A percentile compares a stretch with the other conserved stretches of the same genome.
phyloP scores from a whole-genome alignment of 2,113 vertebrate genomes.

The Gobius niger region DNA sequence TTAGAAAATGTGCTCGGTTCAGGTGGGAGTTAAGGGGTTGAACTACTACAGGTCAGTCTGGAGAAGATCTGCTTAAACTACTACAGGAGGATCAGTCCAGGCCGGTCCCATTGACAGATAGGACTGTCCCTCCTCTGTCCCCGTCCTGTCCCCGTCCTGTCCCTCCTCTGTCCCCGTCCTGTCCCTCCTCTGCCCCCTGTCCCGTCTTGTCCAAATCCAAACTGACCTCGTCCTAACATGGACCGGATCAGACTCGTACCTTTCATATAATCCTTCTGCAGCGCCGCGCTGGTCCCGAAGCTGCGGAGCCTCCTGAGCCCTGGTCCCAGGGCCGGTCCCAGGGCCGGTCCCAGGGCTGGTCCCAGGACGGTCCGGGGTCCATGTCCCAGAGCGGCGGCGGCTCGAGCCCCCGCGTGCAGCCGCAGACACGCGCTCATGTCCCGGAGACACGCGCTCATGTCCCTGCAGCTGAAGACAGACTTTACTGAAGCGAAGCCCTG shows the following conservation, averaged over 20 bases:
- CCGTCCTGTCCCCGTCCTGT: too few relatives aligned
- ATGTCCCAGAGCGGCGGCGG: background rate
- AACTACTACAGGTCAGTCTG: too few relatives aligned
- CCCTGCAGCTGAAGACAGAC: background rate
- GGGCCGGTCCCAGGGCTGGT: slow-evolving; percentile 6
- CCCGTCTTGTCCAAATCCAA: too few relatives aligned
- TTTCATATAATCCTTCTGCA: slow-evolving; percentile 60
- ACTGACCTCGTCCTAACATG: too few relatives aligned
- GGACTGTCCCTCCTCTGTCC: too few relatives aligned
- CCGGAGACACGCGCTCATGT: background rate
- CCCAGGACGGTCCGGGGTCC: slow-evolving; percentile 1
- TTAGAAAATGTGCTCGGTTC: too few relatives aligned
- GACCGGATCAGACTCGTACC: slow-evolving; percentile 37
- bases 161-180: too few relatives aligned
- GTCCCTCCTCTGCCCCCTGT: too few relatives aligned
- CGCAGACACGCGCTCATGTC: background rate
- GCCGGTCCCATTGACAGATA: too few relatives aligned
- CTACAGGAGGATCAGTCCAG: too few relatives aligned
- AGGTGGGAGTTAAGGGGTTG: too few relatives aligned
- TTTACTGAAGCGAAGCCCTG: background rate
- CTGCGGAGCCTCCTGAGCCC: background rate
- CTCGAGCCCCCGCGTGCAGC: background rate
- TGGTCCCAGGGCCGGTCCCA: background rate
- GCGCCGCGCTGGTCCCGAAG: slow-evolving; percentile 38
- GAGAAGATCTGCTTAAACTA: too few relatives aligned